Evolutionary conservation across 2,888 invertebrate species (phyloP).

Genomic region (Orgyia antiqua): DNA sequence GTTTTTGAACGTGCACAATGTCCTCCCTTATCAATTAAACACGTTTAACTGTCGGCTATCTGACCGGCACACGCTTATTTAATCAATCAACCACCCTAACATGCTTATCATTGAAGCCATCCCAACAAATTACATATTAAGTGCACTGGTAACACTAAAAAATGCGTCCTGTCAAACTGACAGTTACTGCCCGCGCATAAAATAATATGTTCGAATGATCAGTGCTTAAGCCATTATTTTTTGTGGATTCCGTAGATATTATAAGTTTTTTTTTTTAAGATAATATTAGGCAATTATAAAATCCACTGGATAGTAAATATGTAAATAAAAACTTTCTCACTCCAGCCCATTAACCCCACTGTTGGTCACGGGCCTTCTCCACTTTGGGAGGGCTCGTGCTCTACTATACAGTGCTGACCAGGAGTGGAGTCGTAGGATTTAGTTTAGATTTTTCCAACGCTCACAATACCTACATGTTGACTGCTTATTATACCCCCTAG

Average conservation of each 20-base stretch:
- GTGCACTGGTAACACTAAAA: slow-evolving; percentile 58
- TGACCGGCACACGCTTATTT: slow-evolving; percentile 63
- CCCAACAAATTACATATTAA: slow-evolving; percentile 74
- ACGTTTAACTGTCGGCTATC: slow-evolving; percentile 62
- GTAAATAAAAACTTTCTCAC: too few species aligned
- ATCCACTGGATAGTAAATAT: too few species aligned
- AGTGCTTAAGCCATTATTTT: not conserved
- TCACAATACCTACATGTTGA: too few species aligned
- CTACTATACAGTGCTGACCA: too few species aligned
- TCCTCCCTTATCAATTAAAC: slow-evolving; percentile 49
- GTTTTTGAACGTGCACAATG: slow-evolving; percentile 24
- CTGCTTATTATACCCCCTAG: too few species aligned
- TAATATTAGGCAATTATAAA: too few species aligned
- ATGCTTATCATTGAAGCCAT: slow-evolving; percentile 60
- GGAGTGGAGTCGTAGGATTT: too few species aligned
- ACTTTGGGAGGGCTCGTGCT: too few species aligned
- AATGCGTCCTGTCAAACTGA: slow-evolving; percentile 57
- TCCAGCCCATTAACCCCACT: too few species aligned
- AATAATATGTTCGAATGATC: slow-evolving; percentile 25
- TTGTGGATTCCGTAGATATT: slow-evolving; percentile 11
- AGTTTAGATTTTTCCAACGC: too few species aligned
- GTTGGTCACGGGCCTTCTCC: too few species aligned
- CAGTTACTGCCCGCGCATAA: slow-evolving; percentile 44
- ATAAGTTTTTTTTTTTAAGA: too few species aligned
- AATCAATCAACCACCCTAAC: slow-evolving; percentile 70